Base-by-base conservation (phyloP, 2,113 vertebrate genomes). In the Tympanuchus pallidicinctus region DNA sequence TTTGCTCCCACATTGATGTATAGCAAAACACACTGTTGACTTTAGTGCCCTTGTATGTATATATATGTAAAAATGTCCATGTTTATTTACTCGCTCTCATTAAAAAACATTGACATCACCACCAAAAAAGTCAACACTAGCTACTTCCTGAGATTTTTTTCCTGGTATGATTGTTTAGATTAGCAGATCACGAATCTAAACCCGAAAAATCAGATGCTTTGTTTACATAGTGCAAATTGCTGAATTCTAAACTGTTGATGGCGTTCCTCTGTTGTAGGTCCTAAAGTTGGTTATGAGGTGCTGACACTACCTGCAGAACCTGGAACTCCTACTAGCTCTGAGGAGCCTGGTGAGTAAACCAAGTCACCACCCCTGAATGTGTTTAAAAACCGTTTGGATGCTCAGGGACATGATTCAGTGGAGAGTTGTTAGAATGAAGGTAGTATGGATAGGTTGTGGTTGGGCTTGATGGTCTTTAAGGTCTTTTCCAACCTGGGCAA, bases 321-420 rank as follows among this genome's bases (percentile, higher is more conserved):
- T 82, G 95, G 95, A 67, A 86, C 90, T 86, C 89, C 87, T 69
- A 40, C 61, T 18, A 78, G 82, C 42, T 32, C 66, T 32, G 97
- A 96, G 69, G 97, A 97, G 67, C 66, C 38, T 50, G 96, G 97
- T 97, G 76, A 96, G 97, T 96, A 64, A 50, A 50, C 48, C 48
- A 24, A 24, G 22, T 50, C 22, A 50, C 12, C 48, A 24, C 24
- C 48, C 21, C 22, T 50, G 48, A 12, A 50, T 24, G 48, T 50
- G 48, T 50, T 50, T 50, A 50, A 24, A 48, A 50, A 24, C 48
- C 6, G 3, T 50, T 12, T 50, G 48, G 48, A 50, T 50, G 48
- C 48, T 50, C 48, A 50, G 22, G 11, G 48, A 50, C 48, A 50
- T 50, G 48, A 24, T 50, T 50, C 24, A 50, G 48, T 12, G 12